Conservation (phyloP, 2,888 invertebrate species). For the Ormyrus rosae region DNA sequence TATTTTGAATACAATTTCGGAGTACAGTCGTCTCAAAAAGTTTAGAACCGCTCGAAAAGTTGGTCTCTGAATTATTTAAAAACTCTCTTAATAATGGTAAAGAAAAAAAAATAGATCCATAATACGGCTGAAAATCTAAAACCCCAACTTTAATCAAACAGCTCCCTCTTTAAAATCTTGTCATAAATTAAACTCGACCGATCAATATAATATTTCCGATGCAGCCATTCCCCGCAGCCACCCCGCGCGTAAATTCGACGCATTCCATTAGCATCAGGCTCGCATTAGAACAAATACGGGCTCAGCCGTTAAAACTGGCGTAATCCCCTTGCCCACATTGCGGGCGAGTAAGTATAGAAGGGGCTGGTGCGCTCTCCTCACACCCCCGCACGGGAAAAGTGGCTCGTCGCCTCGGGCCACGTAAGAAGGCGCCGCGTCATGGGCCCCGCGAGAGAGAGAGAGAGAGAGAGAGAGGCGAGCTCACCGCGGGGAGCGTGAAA, state of each 20-base stretch:
- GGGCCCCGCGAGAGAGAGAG: conserved; percentile 43
- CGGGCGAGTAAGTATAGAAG: too few species aligned
- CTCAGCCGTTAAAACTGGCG: conserved; percentile 24
- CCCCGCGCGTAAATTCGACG: conserved; percentile 69
- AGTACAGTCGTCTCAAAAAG: too few species aligned
- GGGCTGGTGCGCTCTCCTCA: neutral
- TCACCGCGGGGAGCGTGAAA: conserved; percentile 57
- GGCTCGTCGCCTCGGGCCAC: conserved; percentile 44
- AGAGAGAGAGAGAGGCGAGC: conserved; percentile 22
- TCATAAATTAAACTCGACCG: too few species aligned
- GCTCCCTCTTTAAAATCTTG: too few species aligned
- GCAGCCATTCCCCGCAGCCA: neutral
- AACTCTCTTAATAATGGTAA: too few species aligned
- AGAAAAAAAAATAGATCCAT: too few species aligned
- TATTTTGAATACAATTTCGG: too few species aligned
- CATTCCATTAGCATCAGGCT: conserved; percentile 61
- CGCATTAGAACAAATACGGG: conserved; percentile 24
- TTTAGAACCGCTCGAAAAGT: too few species aligned
- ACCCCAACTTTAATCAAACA: too few species aligned
- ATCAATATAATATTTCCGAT: too few species aligned
- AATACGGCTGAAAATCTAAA: too few species aligned
- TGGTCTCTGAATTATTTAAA: too few species aligned
- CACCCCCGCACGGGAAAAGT: conserved; percentile 9
- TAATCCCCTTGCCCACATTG: neutral
- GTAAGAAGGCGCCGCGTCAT: conserved; percentile 54